Conservation (phyloP, 2,113 vertebrate genomes). For the Podocnemis expansa region DNA sequence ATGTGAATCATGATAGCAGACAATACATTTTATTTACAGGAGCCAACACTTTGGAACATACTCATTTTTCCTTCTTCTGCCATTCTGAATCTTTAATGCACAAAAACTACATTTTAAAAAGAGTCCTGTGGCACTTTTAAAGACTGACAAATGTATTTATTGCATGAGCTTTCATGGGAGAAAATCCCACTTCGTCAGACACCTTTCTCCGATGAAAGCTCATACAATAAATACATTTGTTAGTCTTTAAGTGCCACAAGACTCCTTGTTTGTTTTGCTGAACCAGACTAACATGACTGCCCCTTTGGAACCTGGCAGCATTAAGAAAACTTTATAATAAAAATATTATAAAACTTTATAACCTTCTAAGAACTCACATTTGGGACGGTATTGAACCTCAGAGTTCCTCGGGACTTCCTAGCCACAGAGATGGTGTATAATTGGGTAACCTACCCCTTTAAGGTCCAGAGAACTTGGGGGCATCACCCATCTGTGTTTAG, state of each 20-base stretch:
- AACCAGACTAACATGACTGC: too few relatives aligned
- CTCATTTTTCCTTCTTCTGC: background rate
- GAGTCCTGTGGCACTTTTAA: too few relatives aligned
- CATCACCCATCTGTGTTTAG: background rate
- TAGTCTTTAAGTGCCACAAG: too few relatives aligned
- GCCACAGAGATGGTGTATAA: background rate
- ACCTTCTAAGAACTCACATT: background rate
- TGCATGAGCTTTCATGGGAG: too few relatives aligned
- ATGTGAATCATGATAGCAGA: slow-evolving; percentile 20
- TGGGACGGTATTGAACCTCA: background rate
- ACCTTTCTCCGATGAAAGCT: too few relatives aligned
- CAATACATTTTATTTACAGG: slow-evolving; percentile 6
- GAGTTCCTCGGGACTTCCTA: background rate
- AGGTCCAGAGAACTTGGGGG: background rate
- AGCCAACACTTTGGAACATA: background rate
- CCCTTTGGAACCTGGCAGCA: too few relatives aligned
- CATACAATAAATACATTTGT: too few relatives aligned
- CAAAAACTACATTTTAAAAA: background rate
- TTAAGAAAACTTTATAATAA: background rate
- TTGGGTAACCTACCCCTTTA: background rate
- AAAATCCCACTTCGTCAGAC: too few relatives aligned
- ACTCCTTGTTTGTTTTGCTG: too few relatives aligned
- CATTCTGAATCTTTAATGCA: background rate
- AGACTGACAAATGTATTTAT: too few relatives aligned
- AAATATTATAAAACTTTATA: background rate